Conservation (phyloP, 2,888 invertebrate species). For the Pammene aurita region DNA sequence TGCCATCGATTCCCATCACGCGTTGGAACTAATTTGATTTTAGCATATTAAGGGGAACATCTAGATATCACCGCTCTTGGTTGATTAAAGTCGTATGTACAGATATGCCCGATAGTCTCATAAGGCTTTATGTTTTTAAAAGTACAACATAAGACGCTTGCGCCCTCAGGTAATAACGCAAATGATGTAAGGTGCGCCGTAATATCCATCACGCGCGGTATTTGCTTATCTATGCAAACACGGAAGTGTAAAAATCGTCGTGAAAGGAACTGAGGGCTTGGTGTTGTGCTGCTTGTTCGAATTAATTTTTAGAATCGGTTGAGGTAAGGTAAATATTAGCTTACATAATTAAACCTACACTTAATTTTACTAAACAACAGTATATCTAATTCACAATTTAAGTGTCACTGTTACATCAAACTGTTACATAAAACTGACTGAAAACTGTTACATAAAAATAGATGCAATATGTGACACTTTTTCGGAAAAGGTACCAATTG, state of each 20-base stretch:
- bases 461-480: too few species aligned
- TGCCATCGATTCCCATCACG: constrained; percentile 79
- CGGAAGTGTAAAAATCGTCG: constrained; percentile 83
- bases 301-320: constrained; percentile 28
- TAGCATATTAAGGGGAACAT: constrained; percentile 82
- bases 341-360: background rate
- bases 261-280: constrained; percentile 60
- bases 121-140: constrained; percentile 8
- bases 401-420: too few species aligned
- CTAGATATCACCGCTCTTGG: constrained; percentile 58
- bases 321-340: constrained; percentile 6
- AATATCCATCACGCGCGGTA: constrained; percentile 83
- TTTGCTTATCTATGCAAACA: constrained; percentile 83
- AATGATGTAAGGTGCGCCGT: constrained; percentile 84
- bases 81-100: constrained; percentile 4
- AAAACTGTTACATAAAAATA: too few species aligned
- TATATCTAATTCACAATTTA: too few species aligned
- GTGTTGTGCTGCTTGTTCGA: constrained; percentile 37
- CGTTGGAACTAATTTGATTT: constrained; percentile 83
- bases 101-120: background rate
- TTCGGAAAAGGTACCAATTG: too few species aligned
- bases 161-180: constrained; percentile 76
- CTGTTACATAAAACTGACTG: too few species aligned
- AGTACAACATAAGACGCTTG: constrained; percentile 68
- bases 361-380: background rate